These are phyloP conservation scores for Periplaneta americana DNA, from an alignment of 1,140 invertebrate genomes.

Conservation along the genomic window DNA sequence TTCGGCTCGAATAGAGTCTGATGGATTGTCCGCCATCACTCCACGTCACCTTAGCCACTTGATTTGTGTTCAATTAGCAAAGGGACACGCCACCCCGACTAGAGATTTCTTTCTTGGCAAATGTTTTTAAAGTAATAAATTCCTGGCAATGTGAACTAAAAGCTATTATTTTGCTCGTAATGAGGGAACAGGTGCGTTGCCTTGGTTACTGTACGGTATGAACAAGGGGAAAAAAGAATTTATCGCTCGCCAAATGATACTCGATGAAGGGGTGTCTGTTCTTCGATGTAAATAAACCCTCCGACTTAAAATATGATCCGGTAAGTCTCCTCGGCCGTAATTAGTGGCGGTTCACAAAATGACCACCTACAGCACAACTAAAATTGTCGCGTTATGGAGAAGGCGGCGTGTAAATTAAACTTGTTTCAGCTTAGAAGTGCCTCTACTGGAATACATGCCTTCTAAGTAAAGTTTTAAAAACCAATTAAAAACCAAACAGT, in stretches of 20 bases:
- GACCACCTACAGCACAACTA: no score
- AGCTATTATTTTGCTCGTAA: conserved; percentile 12
- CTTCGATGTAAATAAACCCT: neutral
- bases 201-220: neutral
- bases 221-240: neutral
- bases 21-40: neutral
- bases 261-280: neutral
- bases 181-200: conserved; percentile 15
- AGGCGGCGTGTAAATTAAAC: no score
- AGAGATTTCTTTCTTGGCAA: conserved; percentile 11
- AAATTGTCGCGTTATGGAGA: no score
- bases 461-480: no score
- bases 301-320: neutral
- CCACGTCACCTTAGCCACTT: neutral
- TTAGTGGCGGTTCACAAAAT: neutral
- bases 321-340: neutral
- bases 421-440: no score
- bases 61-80: conserved; percentile 13
- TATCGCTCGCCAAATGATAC: conserved; percentile 8
- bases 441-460: no score
- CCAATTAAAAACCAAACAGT: no score
- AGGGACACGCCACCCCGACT: neutral
- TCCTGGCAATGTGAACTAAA: neutral
- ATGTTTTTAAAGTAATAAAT: conserved; percentile 11
- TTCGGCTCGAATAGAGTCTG: neutral